Evolutionary conservation across 2,113 vertebrate species (phyloP).

Genomic region (Saguinus midas): DNA sequence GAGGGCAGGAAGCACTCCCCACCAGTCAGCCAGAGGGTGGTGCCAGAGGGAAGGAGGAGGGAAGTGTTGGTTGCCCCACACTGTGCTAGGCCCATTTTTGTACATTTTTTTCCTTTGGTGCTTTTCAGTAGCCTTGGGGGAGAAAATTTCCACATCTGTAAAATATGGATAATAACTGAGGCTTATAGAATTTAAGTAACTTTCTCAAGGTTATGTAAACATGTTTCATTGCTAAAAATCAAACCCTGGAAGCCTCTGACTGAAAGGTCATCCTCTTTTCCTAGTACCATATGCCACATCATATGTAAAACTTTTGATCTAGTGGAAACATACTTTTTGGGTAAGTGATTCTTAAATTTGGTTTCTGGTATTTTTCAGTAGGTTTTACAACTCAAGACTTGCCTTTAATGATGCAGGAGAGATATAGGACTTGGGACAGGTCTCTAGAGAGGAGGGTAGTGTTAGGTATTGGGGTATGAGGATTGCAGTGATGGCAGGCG

Average conservation of each 20-base stretch:
- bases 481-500: neutral
- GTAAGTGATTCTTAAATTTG: conserved; percentile 28
- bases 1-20: neutral
- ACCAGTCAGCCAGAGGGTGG: neutral
- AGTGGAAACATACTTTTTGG: neutral
- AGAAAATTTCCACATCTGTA: neutral
- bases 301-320: neutral
- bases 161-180: neutral
- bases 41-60: neutral
- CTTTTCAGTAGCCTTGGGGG: neutral
- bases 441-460: neutral
- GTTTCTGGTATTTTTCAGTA: conserved; percentile 21
- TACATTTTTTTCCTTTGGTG: neutral
- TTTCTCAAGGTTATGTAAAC: conserved; percentile 16
- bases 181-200: conserved; percentile 3
- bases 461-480: neutral
- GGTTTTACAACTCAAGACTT: conserved; percentile 37
- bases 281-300: neutral
- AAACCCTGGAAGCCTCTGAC: neutral
- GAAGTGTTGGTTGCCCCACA: neutral
- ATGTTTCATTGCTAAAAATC: conserved; percentile 32
- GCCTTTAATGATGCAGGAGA: neutral
- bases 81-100: neutral
- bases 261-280: neutral
- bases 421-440: neutral